Evolutionary conservation across 2,888 invertebrate species (phyloP), one percentile per base, ranked within the genome.

Genomic region (Melanotus villosus): DNA sequence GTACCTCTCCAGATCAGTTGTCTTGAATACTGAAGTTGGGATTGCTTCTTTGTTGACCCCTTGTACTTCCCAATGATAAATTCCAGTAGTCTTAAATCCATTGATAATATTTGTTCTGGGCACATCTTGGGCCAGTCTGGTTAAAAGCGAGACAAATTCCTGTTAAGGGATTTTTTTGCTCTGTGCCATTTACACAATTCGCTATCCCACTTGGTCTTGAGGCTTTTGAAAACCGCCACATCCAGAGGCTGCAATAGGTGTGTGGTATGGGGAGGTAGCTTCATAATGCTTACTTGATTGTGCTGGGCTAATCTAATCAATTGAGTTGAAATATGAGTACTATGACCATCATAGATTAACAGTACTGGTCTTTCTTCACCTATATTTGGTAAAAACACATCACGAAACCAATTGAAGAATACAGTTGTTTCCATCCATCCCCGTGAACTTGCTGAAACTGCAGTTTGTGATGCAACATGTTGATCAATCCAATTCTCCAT

Each of bases 181-280:
- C 73, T 36, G 56, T 74, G 73, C 71, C 71, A 74, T 45, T 65
- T 68, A 63, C 65, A 73, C 5, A 74, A 54, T 10, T 60, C 58
- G 16, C 52, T 71, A 21, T 74, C 68, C 70, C 65, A 74, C 16
- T 54, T 64, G 9, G 62, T 21, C 45, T 74, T 72, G 1, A 71
- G 5, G 12, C 65, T 34, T 56, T 60, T 64, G 58, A 71, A 68
- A 23, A 72, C 70, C 12, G 65, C 71, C 4, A 71, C 59, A 66
- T 73, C 69, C 1, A 71, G 32, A 10, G 71, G 71, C 23, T 73
- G 69, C 26, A 71, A 50, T 6, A 73, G 19, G 21, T 73, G 66
- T 23, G 71, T 71, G 60, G 64, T 65, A 63, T 68, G 43, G 9
- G 38, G 68, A 21, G 23, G 68, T 14, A 68, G 78, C 62, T 74